phyloP scores from a whole-genome alignment of 2,888 invertebrate genomes.

The Macropis europaea region DNA sequence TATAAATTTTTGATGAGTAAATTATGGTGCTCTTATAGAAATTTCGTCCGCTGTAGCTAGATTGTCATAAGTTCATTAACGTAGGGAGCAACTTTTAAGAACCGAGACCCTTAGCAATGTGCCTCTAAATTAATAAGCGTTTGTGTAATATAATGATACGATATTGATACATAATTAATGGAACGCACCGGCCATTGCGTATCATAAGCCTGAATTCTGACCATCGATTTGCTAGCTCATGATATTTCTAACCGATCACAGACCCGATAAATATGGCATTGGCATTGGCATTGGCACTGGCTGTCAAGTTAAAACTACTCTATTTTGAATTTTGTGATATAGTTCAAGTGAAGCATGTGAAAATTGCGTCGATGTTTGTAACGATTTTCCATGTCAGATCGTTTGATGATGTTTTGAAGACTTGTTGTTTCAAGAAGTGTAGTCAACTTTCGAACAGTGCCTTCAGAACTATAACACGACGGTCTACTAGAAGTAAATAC shows the following conservation, averaged over 20 bases:
- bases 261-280: conserved; percentile 61
- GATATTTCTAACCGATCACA: conserved; percentile 71
- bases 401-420: conserved; percentile 58
- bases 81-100: conserved; percentile 73
- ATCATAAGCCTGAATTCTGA: conserved; percentile 70
- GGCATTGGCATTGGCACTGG: conserved; percentile 69
- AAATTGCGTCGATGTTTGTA: conserved; percentile 66
- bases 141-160: conserved; percentile 73
- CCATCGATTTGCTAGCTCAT: conserved; percentile 68
- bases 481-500: conserved; percentile 71
- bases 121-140: conserved; percentile 79
- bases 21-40: too few species aligned
- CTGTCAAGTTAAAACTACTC: conserved; percentile 69
- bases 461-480: conserved; percentile 75
- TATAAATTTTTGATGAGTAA: too few species aligned
- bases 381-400: conserved; percentile 64
- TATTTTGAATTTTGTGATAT: conserved; percentile 73
- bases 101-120: conserved; percentile 79
- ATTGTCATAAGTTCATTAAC: conserved; percentile 70
- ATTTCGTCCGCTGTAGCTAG: too few species aligned
- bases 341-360: conserved; percentile 67
- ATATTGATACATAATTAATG: conserved; percentile 67
- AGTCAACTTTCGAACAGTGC: conserved; percentile 73
- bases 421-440: conserved; percentile 55
- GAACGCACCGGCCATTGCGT: conserved; percentile 63